phyloP scores from a whole-genome alignment of 2,888 invertebrate species.

The Noctua pronuba region DNA sequence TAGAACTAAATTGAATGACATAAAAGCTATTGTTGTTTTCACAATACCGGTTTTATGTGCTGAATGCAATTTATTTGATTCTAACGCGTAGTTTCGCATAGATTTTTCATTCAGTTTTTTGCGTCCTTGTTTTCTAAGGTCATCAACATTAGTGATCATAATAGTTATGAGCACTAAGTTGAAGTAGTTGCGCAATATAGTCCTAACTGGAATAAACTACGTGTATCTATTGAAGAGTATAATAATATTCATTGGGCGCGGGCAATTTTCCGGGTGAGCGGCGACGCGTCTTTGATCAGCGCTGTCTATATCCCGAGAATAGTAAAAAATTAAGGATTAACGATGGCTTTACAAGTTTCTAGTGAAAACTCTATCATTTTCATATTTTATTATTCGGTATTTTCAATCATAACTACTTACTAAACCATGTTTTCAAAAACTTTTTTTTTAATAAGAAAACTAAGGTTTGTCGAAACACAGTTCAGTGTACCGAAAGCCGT shows the following conservation, averaged over 20 bases:
- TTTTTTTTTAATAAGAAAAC: background rate
- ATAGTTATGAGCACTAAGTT: slow-evolving; percentile 39
- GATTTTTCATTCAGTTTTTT: slow-evolving; percentile 21
- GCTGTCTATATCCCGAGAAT: slow-evolving; percentile 79
- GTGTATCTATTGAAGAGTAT: slow-evolving; percentile 88
- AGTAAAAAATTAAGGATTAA: slow-evolving; percentile 83
- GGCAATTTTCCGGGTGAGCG: slow-evolving; percentile 89
- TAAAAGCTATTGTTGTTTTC: slow-evolving; percentile 51
- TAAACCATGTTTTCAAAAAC: background rate
- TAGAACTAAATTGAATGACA: slow-evolving; percentile 44
- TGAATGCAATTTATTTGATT: slow-evolving; percentile 46
- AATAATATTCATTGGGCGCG: slow-evolving; percentile 90
- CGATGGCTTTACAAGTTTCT: slow-evolving; percentile 74
- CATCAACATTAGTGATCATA: slow-evolving; percentile 10
- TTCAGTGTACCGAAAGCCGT: slow-evolving; percentile 53
- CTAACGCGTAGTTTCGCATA: slow-evolving; percentile 14
- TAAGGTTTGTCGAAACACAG: slow-evolving; percentile 9
- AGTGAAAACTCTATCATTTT: slow-evolving; percentile 52
- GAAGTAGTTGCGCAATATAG: slow-evolving; percentile 73
- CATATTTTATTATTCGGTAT: slow-evolving; percentile 5
- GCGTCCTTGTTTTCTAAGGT: slow-evolving; percentile 18
- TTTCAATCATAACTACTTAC: background rate
- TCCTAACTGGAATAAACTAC: slow-evolving; percentile 84
- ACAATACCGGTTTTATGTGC: slow-evolving; percentile 47
- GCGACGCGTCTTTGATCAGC: slow-evolving; percentile 89